Evolutionary conservation across 2,797 vertebrate genomes (phyloP).

Genomic region (Leptodactylus fallax): DNA sequence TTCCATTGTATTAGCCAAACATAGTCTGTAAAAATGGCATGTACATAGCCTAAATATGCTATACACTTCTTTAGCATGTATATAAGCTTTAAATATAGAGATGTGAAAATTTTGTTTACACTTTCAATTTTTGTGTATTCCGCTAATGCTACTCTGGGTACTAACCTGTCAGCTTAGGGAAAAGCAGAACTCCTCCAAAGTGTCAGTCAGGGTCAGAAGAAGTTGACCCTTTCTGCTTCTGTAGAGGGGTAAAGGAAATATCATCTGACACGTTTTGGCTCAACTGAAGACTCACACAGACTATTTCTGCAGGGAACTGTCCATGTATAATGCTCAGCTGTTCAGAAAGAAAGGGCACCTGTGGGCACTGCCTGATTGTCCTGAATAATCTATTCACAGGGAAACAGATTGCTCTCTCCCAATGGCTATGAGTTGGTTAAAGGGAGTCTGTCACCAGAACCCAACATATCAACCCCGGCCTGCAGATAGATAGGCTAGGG

Average conservation of each 20-base stretch:
- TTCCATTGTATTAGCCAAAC: too few relatives aligned
- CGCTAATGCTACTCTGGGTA: neutral
- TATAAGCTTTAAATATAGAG: too few relatives aligned
- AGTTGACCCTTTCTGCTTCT: neutral
- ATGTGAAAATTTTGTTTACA: too few relatives aligned
- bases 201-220: neutral
- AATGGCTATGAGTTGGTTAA: too few relatives aligned
- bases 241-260: neutral
- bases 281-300: neutral
- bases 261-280: neutral
- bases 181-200: neutral
- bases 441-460: too few relatives aligned
- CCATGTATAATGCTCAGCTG: neutral
- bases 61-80: too few relatives aligned
- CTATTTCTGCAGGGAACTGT: neutral
- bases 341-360: neutral
- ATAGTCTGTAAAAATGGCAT: too few relatives aligned
- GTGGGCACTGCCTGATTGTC: neutral
- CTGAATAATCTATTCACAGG: neutral
- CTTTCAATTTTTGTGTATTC: too few relatives aligned
- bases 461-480: too few relatives aligned
- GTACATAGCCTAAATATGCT: too few relatives aligned
- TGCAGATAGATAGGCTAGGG: too few relatives aligned
- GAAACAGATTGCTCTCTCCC: too few relatives aligned
- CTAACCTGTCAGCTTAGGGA: neutral